These are phyloP conservation scores for Platysteira castanea DNA, from an alignment of 2,113 vertebrate genomes.

Conservation along the genomic window DNA sequence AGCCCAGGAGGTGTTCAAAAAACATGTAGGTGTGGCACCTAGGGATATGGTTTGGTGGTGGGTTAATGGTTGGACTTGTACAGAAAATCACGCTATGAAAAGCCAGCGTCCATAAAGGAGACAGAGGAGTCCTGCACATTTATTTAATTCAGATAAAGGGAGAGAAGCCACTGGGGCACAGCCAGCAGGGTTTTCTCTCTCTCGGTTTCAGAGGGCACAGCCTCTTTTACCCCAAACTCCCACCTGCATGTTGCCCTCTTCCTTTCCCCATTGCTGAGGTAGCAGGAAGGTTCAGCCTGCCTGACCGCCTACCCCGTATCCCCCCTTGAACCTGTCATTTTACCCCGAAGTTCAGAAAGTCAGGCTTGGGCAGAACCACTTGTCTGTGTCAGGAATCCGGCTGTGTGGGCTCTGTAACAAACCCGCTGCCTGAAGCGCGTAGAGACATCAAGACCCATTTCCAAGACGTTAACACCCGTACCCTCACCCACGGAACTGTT, in stretches of 20 bases:
- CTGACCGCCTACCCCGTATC: accelerated
- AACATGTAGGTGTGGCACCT: background rate
- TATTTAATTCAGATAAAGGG: accelerated
- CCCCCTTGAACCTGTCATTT: background rate
- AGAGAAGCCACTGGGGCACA: background rate
- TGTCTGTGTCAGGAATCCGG: background rate
- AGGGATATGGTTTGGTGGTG: background rate
- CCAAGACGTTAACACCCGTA: background rate
- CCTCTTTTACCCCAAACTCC: background rate
- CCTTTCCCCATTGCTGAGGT: background rate
- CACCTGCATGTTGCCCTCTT: accelerated
- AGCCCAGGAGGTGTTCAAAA: background rate
- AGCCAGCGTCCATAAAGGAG: background rate
- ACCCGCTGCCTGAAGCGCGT: background rate
- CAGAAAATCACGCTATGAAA: accelerated
- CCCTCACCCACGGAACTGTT: background rate
- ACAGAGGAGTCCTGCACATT: background rate
- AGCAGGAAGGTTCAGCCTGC: background rate
- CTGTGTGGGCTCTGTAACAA: background rate
- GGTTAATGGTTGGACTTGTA: background rate
- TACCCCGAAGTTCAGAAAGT: background rate
- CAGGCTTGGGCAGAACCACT: background rate
- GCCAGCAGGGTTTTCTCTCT: accelerated
- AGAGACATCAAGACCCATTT: background rate
- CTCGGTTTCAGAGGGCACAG: accelerated